Evolutionary conservation across 2,888 invertebrate species (phyloP).

Genomic region (Leucania comma): DNA sequence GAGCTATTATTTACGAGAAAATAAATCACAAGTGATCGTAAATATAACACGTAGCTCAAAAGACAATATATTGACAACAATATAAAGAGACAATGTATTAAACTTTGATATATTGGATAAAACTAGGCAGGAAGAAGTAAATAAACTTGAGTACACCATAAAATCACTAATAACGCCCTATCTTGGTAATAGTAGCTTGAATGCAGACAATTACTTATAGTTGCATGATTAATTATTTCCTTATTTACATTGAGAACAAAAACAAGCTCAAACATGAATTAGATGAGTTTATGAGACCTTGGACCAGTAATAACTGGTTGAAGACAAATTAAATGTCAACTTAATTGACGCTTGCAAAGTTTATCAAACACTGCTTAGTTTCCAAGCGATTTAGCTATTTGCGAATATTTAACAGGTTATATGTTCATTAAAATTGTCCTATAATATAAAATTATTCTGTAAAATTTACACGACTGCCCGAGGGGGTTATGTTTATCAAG

Average conservation of each 20-base stretch:
- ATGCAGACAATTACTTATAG: conserved; percentile 62
- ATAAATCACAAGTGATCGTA: conserved; percentile 47
- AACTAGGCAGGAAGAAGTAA: conserved; percentile 63
- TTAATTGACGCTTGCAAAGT: conserved; percentile 40
- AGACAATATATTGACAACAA: conserved; percentile 57
- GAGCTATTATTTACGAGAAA: conserved; percentile 43
- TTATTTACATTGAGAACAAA: conserved; percentile 65
- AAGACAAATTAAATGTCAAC: conserved; percentile 62
- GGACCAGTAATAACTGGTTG: conserved; percentile 59
- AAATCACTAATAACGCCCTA: conserved; percentile 64
- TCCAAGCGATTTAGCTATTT: conserved; percentile 19
- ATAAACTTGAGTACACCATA: conserved; percentile 66
- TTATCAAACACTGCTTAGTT: conserved; percentile 13
- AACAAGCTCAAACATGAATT: conserved; percentile 60
- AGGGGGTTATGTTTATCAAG: too few species aligned
- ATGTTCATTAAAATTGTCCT: not conserved
- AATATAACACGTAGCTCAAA: conserved; percentile 36
- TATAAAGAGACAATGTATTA: conserved; percentile 55
- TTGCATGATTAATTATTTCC: conserved; percentile 69
- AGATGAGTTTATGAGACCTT: conserved; percentile 60
- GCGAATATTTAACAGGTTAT: conserved; percentile 1
- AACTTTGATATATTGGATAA: conserved; percentile 55
- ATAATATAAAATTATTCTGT: too few species aligned
- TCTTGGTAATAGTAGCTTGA: conserved; percentile 61
- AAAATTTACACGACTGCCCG: too few species aligned